phyloP scores from a whole-genome alignment of 2,797 vertebrate genomes.

The Oceanodroma leucorhoa region DNA sequence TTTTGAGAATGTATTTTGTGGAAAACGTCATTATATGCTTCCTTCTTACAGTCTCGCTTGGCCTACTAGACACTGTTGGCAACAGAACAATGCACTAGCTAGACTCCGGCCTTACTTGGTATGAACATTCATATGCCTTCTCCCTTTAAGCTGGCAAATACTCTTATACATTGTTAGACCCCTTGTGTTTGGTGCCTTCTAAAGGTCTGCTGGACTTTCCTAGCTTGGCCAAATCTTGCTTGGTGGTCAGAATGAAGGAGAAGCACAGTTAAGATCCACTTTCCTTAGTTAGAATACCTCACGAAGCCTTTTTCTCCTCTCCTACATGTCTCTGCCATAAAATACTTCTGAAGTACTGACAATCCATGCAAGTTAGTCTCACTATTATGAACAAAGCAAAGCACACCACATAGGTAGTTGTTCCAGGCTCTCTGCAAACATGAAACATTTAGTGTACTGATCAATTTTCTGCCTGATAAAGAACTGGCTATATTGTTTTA shows the following conservation, averaged over 20 bases:
- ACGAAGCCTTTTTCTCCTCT: background rate
- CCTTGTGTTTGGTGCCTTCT: background rate
- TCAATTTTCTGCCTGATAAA: background rate
- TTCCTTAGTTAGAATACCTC: background rate
- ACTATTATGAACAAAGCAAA: background rate
- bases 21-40: background rate
- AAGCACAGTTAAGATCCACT: background rate
- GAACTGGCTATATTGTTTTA: background rate
- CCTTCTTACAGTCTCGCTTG: background rate
- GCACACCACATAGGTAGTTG: background rate
- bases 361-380: background rate
- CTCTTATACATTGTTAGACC: background rate
- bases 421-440: background rate
- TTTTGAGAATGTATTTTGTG: accelerated
- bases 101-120: background rate
- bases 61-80: background rate
- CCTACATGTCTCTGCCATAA: background rate
- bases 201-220: background rate
- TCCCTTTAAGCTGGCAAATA: background rate
- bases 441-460: background rate
- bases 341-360: background rate
- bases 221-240: background rate
- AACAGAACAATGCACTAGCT: background rate
- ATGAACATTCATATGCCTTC: background rate
- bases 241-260: background rate